Conservation (phyloP, 1,140 invertebrate genomes). For the Phymorhynchus buccinoides region DNA sequence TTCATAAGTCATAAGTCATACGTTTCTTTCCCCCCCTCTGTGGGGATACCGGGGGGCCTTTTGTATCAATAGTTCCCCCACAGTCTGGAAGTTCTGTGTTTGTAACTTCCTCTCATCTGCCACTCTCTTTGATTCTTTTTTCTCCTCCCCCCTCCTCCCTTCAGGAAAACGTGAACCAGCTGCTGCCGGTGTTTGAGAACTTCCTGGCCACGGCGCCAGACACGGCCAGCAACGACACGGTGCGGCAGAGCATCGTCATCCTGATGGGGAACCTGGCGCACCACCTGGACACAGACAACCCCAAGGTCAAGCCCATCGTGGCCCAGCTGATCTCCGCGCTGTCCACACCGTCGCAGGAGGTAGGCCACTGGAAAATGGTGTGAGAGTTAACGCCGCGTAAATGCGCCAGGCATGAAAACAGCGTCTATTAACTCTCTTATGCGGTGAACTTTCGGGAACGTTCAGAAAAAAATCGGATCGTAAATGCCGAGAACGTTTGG, state of each 20-base stretch:
- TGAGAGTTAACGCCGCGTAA: no score
- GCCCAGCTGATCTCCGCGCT: slow-evolving; percentile 90
- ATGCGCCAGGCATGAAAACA: no score
- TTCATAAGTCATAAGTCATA: no score
- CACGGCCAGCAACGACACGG: slow-evolving; percentile 89
- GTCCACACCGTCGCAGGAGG: slow-evolving; percentile 95
- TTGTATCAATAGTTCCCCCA: no score
- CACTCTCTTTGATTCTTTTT: neutral
- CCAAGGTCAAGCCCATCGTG: slow-evolving; percentile 93
- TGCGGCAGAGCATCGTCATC: slow-evolving; percentile 94
- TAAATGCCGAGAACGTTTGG: no score
- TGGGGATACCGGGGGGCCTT: no score
- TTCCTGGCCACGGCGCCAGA: slow-evolving; percentile 91
- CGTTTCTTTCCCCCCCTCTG: no score
- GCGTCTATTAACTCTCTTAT: no score
- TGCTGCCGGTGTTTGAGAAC: slow-evolving; percentile 92
- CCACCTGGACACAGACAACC: slow-evolving; percentile 93
- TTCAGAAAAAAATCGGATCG: no score
- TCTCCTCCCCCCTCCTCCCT: no score
- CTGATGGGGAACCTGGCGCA: slow-evolving; percentile 96
- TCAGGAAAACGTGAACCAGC: slow-evolving; percentile 92
- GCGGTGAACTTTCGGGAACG: no score
- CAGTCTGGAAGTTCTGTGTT: no score
- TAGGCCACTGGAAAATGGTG: slow-evolving; percentile 64
- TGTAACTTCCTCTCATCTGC: neutral